phyloP scores from a whole-genome alignment of 1,140 invertebrate species.

The Drosophila novamexicana region DNA sequence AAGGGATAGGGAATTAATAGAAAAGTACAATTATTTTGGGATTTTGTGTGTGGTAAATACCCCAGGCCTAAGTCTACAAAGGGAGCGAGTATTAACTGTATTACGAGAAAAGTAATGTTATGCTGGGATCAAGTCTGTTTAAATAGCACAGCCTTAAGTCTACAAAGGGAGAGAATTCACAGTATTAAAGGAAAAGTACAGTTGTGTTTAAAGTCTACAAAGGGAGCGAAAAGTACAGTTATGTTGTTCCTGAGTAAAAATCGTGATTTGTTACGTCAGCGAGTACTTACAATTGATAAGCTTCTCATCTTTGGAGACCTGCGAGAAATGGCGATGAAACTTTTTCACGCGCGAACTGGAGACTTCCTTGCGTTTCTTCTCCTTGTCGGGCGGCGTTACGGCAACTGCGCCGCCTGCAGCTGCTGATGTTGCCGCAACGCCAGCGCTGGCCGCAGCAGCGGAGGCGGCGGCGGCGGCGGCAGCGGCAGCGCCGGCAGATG shows the following conservation, averaged over 20 bases:
- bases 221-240: too few relatives aligned
- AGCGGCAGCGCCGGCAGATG: slow-evolving; percentile 16
- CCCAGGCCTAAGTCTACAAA: neutral
- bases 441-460: slow-evolving; percentile 17
- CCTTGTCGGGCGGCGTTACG: slow-evolving; percentile 63
- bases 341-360: slow-evolving; percentile 90
- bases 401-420: slow-evolving; percentile 23
- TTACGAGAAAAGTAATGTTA: too few relatives aligned
- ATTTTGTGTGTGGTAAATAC: too few relatives aligned
- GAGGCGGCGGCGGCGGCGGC: slow-evolving; percentile 22
- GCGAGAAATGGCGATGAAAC: slow-evolving; percentile 90
- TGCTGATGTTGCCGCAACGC: slow-evolving; percentile 28
- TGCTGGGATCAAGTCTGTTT: too few relatives aligned
- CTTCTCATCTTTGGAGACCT: slow-evolving; percentile 90
- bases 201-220: too few relatives aligned
- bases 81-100: neutral
- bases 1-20: too few relatives aligned
- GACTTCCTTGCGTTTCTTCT: slow-evolving; percentile 86
- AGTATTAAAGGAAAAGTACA: neutral
- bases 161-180: neutral
- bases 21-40: too few relatives aligned
- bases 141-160: too few relatives aligned
- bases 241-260: too few relatives aligned
- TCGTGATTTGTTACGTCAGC: too few relatives aligned
- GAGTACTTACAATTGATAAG: slow-evolving; percentile 90